A percentile compares a stretch with the other conserved stretches of the same genome.
phyloP scores from a whole-genome alignment of 2,888 invertebrate genomes.

The Bembecia ichneumoniformis region DNA sequence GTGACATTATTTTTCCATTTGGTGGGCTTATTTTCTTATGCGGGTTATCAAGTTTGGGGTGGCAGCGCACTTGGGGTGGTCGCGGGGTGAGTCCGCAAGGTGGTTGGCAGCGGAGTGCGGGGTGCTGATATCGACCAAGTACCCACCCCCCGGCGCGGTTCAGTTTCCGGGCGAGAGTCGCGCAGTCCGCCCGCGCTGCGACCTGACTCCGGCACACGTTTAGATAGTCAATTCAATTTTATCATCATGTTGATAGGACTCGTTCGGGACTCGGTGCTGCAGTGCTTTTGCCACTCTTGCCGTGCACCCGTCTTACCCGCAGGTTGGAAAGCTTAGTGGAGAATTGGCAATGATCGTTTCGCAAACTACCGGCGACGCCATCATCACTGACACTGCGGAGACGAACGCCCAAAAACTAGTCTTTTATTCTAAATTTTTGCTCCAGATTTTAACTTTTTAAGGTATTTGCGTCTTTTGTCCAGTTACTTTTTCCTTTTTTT shows the following conservation, averaged over 20 bases:
- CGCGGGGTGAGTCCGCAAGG: conserved; percentile 58
- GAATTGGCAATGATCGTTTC: background rate
- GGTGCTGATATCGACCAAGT: conserved; percentile 74
- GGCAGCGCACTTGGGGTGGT: conserved; percentile 48
- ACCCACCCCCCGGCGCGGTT: conserved; percentile 69
- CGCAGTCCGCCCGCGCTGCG: conserved; percentile 74
- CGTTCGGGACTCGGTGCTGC: conserved; percentile 92
- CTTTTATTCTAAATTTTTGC: background rate
- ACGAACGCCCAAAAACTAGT: conserved; percentile 25
- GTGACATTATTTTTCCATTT: conserved; percentile 68
- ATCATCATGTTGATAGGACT: conserved; percentile 87
- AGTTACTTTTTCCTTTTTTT: too few relatives aligned
- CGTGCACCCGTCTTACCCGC: conserved; percentile 84
- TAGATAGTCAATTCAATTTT: conserved; percentile 63
- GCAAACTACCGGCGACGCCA: conserved; percentile 28
- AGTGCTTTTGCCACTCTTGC: conserved; percentile 95
- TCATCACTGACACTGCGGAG: conserved; percentile 35
- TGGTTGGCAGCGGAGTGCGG: conserved; percentile 48
- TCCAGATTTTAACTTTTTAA: too few relatives aligned
- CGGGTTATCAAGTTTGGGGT: conserved; percentile 68
- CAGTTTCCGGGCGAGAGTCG: conserved; percentile 75
- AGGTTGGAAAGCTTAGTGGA: conserved; percentile 70
- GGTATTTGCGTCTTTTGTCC: too few relatives aligned
- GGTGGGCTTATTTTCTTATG: conserved; percentile 67
- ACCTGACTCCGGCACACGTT: conserved; percentile 58